Evolutionary conservation across 2,888 invertebrate genomes (phyloP).

Genomic region (Sipha maydis): DNA sequence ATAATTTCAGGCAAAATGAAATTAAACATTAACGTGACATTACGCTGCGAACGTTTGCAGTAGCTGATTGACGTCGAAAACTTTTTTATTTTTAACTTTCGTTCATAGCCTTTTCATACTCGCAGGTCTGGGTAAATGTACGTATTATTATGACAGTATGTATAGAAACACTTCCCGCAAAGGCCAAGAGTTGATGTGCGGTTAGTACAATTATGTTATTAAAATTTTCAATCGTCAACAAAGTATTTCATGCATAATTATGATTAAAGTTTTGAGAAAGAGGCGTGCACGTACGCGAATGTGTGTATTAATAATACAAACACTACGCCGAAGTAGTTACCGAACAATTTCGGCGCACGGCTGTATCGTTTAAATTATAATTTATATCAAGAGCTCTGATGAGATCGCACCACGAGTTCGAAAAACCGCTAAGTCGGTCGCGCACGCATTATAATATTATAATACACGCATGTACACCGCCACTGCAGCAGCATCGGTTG

Average conservation of each 20-base stretch:
- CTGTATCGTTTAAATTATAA: neutral
- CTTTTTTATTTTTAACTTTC: neutral
- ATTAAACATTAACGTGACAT: neutral
- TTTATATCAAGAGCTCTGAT: neutral
- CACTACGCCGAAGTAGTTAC: neutral
- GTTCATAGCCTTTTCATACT: neutral
- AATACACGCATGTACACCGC: neutral
- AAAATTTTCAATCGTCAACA: constrained; percentile 7
- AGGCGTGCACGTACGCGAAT: neutral
- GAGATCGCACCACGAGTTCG: neutral
- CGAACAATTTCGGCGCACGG: neutral
- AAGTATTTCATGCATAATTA: neutral
- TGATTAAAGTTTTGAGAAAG: neutral
- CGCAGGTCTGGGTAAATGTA: no score
- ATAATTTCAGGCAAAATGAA: neutral
- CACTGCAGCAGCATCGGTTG: neutral
- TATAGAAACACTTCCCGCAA: neutral
- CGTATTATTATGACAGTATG: no score
- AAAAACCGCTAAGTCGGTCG: neutral
- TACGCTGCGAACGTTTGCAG: neutral
- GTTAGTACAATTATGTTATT: neutral
- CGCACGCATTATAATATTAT: neutral
- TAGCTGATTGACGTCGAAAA: neutral
- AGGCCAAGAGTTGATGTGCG: neutral
- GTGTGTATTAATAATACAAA: neutral